Conservation (phyloP, 2,797 vertebrate species). For the Hemibagrus guttatus region DNA sequence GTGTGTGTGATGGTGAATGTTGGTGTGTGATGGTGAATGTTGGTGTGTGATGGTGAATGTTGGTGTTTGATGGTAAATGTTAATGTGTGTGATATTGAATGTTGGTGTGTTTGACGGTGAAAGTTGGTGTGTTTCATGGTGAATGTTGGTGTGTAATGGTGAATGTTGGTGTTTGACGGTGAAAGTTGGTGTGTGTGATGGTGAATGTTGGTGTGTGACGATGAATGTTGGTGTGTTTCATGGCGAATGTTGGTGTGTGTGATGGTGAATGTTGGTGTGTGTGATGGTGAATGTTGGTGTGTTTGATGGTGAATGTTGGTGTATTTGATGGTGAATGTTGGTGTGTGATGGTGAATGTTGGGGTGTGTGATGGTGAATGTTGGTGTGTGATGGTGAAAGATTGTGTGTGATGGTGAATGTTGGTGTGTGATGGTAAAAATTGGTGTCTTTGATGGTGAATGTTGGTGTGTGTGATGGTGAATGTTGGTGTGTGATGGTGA, state of each 20-base stretch:
- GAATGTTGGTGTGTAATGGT: background rate
- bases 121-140: too few species aligned
- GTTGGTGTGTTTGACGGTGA: background rate
- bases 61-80: background rate
- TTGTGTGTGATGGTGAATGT: too few species aligned
- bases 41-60: background rate
- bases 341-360: too few species aligned
- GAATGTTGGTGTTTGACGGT: background rate
- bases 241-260: background rate
- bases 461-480: background rate
- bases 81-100: background rate
- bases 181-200: background rate
- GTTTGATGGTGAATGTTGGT: too few species aligned
- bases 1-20: background rate
- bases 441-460: background rate
- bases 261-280: background rate
- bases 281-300: too few species aligned
- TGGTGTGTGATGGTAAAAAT: too few species aligned
- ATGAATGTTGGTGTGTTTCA: background rate
- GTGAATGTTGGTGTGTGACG: background rate
- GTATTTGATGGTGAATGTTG: too few species aligned
- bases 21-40: background rate
- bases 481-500: background rate
- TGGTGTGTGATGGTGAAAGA: too few species aligned
- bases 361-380: background rate